These are phyloP conservation scores for Hoplodrina blanda DNA, from an alignment of 2,888 invertebrate genomes.

Conservation along the genomic window DNA sequence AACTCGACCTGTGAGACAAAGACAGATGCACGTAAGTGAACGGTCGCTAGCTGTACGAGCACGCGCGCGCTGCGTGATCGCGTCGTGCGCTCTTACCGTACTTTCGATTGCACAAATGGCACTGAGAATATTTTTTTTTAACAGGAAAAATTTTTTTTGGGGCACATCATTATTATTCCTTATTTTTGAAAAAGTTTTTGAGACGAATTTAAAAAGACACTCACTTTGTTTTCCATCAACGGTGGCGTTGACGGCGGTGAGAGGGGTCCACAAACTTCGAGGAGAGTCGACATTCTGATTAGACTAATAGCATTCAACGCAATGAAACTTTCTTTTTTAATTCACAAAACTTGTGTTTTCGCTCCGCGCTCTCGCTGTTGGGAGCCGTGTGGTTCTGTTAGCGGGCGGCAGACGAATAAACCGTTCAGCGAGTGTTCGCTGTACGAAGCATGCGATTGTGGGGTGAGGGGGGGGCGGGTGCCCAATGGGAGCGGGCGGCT, in stretches of 20 bases:
- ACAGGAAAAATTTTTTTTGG: slow-evolving; percentile 18
- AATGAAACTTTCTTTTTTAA: slow-evolving; percentile 86
- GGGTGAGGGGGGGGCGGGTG: slow-evolving; percentile 91
- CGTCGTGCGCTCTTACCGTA: slow-evolving; percentile 74
- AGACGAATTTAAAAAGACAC: slow-evolving; percentile 73
- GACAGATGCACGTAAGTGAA: slow-evolving; percentile 83
- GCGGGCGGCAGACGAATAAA: slow-evolving; percentile 89
- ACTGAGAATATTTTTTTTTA: slow-evolving; percentile 58
- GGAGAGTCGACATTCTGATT: slow-evolving; percentile 84
- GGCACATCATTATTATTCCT: slow-evolving; percentile 42
- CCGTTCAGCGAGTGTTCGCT: slow-evolving; percentile 82
- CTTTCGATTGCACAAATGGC: slow-evolving; percentile 85
- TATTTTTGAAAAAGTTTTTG: slow-evolving; percentile 51
- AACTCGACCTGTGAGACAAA: slow-evolving; percentile 87
- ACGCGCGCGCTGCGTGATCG: slow-evolving; percentile 87
- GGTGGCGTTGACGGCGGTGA: slow-evolving; percentile 94
- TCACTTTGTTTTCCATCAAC: slow-evolving; percentile 90
- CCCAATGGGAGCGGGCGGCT: slow-evolving; percentile 93
- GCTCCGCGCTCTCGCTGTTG: slow-evolving; percentile 71
- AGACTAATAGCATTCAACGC: slow-evolving; percentile 80
- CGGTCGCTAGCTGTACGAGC: slow-evolving; percentile 78
- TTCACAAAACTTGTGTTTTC: slow-evolving; percentile 85
- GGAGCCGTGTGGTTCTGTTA: slow-evolving; percentile 86
- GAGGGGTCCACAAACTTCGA: slow-evolving; percentile 90
- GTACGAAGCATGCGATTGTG: slow-evolving; percentile 91